Evolutionary conservation across 1,140 invertebrate species (phyloP).

Genomic region (Aphis craccivora): DNA sequence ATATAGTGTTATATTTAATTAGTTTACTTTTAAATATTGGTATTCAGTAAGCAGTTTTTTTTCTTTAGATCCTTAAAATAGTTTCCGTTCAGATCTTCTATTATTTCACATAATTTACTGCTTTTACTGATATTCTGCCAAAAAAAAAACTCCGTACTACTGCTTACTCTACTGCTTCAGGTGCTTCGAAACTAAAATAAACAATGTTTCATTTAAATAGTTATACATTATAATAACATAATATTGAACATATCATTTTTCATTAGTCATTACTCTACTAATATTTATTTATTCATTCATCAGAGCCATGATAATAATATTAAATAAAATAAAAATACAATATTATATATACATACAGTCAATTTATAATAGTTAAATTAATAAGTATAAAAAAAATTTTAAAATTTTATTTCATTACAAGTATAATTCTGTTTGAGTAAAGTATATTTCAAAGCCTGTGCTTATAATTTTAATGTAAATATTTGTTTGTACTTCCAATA

Average conservation of each 20-base stretch:
- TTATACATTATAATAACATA: not conserved
- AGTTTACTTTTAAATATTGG: not conserved
- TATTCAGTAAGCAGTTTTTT: not conserved
- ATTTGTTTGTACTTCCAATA: not conserved
- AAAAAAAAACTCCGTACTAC: not conserved
- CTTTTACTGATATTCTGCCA: conserved; percentile 15
- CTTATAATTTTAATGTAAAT: not conserved
- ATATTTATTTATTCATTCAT: not conserved
- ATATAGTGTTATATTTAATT: not conserved
- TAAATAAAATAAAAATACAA: not conserved
- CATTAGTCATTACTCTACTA: not conserved
- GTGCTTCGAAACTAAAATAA: conserved; percentile 24
- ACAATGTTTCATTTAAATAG: not conserved
- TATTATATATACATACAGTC: not conserved
- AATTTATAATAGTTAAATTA: not conserved
- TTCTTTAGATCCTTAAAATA: not conserved
- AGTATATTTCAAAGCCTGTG: not conserved
- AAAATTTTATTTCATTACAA: not conserved
- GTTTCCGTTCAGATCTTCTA: not conserved
- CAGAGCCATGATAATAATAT: not conserved
- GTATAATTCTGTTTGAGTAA: not conserved
- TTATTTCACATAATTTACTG: not conserved
- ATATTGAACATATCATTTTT: not conserved
- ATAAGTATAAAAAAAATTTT: not conserved
- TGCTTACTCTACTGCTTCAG: not conserved